phyloP scores from a whole-genome alignment of 2,888 invertebrate species.

The Temnothorax rugatulus region DNA sequence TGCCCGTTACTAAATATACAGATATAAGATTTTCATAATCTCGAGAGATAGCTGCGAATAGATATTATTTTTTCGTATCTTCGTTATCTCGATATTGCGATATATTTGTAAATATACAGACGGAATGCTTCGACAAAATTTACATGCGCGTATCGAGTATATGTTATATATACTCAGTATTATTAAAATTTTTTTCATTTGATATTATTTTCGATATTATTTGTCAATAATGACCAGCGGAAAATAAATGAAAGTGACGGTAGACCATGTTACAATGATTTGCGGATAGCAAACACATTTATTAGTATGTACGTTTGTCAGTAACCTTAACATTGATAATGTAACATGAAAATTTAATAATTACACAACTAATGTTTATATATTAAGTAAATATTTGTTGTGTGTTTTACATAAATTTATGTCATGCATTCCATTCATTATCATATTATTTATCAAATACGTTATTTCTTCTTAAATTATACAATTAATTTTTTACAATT shows the following conservation, averaged over 20 bases:
- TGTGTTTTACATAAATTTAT: background rate
- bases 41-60: background rate
- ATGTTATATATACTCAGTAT: background rate
- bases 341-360: background rate
- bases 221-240: background rate
- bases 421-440: background rate
- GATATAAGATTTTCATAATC: slow-evolving; percentile 25
- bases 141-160: background rate
- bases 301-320: background rate
- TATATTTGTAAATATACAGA: slow-evolving; percentile 15
- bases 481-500: background rate
- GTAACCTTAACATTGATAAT: background rate
- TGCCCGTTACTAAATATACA: background rate
- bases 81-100: background rate
- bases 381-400: background rate
- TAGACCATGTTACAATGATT: background rate
- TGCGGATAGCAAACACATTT: background rate
- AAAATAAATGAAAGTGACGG: background rate
- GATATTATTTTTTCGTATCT: background rate
- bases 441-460: background rate
- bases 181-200: slow-evolving; percentile 13
- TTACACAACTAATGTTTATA: slow-evolving; percentile 17
- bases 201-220: slow-evolving; percentile 9
- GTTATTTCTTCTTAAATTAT: background rate
- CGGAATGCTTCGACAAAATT: background rate